phyloP scores from a whole-genome alignment of 2,797 vertebrate genomes.

The Intellagama lesueurii region DNA sequence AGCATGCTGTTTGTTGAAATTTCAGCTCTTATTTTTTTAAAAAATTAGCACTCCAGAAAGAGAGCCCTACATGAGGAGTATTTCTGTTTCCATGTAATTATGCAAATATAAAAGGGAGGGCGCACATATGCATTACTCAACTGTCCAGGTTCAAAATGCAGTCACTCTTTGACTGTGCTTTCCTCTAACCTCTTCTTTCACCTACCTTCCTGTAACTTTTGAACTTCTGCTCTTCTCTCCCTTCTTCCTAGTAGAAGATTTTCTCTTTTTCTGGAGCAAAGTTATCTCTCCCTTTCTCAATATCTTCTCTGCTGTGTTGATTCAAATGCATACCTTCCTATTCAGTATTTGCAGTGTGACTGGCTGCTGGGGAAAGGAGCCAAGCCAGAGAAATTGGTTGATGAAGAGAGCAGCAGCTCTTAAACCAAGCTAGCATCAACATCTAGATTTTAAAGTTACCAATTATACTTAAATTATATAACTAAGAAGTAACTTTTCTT shows the following conservation, averaged over 20 bases:
- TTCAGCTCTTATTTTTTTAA: not conserved
- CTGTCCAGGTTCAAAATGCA: not conserved
- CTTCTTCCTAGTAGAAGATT: not conserved
- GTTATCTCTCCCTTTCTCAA: not conserved
- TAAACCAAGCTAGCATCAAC: too few species aligned
- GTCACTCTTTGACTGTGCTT: too few species aligned
- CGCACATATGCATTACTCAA: not conserved
- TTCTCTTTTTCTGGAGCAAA: not conserved
- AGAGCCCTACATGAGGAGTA: not conserved
- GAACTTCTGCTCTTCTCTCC: not conserved
- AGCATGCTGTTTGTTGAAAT: too few species aligned
- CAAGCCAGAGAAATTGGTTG: not conserved
- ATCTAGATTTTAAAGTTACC: not conserved
- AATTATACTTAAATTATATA: not conserved
- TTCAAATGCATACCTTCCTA: too few species aligned
- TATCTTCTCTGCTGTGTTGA: not conserved
- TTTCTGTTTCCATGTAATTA: not conserved
- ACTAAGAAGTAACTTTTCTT: not conserved
- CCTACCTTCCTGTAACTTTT: not conserved
- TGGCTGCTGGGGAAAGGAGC: not conserved
- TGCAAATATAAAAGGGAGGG: not conserved
- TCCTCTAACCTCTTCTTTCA: not conserved
- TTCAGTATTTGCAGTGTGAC: not conserved
- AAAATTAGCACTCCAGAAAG: not conserved
- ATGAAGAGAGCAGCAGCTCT: too few species aligned